phyloP scores from a whole-genome alignment of 2,113 vertebrate species.

The Panthera tigris region DNA sequence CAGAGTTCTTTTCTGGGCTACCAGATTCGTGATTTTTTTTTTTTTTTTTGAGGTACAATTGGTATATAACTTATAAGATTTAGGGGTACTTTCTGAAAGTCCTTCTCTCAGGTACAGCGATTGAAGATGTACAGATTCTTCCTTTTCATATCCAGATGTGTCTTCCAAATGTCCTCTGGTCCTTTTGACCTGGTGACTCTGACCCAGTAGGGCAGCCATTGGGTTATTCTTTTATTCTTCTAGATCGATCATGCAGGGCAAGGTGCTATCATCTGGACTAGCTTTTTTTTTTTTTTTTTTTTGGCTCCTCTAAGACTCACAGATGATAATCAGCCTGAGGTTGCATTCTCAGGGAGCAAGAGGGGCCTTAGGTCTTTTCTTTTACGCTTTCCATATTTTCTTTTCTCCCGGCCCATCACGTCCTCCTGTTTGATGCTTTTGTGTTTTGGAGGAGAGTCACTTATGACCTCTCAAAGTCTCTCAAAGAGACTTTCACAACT shows the following conservation, averaged over 20 bases:
- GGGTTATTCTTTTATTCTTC: neutral
- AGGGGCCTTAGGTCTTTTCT: neutral
- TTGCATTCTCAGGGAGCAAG: neutral
- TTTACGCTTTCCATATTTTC: neutral
- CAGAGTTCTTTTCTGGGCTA: neutral
- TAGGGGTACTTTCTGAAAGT: neutral
- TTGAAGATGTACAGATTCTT: neutral
- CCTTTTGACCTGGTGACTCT: neutral
- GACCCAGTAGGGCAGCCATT: neutral
- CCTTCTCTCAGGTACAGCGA: neutral
- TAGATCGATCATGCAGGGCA: neutral
- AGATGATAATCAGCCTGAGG: neutral
- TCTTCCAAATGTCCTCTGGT: neutral
- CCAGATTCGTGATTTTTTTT: neutral
- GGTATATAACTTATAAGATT: neutral
- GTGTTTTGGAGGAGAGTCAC: neutral
- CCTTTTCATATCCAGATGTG: neutral
- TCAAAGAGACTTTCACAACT: neutral
- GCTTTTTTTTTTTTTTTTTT: neutral
- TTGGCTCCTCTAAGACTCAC: neutral
- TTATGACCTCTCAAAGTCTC: neutral
- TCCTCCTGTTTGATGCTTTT: neutral
- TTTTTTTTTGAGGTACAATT: neutral
- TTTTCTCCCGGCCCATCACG: neutral
- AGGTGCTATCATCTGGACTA: neutral